Base-by-base conservation (phyloP, 2,888 invertebrate genomes). In the Anaspis maculata region DNA sequence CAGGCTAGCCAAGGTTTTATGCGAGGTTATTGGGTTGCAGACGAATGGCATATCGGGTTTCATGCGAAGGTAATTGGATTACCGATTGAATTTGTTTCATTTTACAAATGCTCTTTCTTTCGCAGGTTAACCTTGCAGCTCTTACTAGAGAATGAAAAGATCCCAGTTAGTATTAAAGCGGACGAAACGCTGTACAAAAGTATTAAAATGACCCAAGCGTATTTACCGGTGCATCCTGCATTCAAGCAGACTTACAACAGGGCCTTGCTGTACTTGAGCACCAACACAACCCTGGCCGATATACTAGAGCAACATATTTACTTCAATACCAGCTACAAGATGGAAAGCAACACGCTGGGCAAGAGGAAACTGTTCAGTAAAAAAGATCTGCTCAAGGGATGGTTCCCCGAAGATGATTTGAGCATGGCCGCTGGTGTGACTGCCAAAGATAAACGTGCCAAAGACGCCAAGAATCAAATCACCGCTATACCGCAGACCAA, bases 401-500 rank as follows among this genome's bases (percentile, higher is more conserved):
- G 66, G 42, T 70, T 70, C 24, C 64, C 66, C 6, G 53, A 57
- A 10, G 66, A 65, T 32, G 67, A 71, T 36, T 68, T 75, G 45
- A 84, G 84, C 49, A 79, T 88, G 40, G 86, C 87, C 6, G 89
- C 90, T 28, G 88, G 84, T 30, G 82, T 84, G 41, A 84, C 85
- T 11, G 89, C 89, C 30, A 89, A 90, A 67, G 90, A 90, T 64
- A 90, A 90, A 62, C 74, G 90, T 25, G 78, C 83, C 41, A 90
- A 89, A 62, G 87, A 87, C 66, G 78, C 80, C 29, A 79, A 85
- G 64, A 80, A 86, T 61, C 70, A 45, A 56, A 37, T 66, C 56
- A 35, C 59, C 12, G 45, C 54, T 16, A 54, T 55, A n/a, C 61
- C 64, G 3, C 56, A 56, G 31, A 51, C 58, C 9, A 67, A 66